These are phyloP conservation scores for Scomber colias DNA, from an alignment of 2,113 vertebrate genomes.

Conservation along the genomic window DNA sequence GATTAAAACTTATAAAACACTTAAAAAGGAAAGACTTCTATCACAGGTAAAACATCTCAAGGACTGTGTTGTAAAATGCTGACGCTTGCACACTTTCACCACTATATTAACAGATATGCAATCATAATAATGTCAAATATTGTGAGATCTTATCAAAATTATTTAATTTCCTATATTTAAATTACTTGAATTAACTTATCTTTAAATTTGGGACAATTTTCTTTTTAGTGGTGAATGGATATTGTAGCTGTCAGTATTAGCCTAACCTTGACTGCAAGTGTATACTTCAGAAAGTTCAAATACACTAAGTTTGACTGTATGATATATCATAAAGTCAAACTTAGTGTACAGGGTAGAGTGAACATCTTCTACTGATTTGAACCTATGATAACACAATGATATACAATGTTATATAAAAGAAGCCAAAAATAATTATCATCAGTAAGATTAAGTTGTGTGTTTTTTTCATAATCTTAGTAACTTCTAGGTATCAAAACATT, in stretches of 20 bases:
- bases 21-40: too few species aligned
- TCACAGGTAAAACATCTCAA: too few species aligned
- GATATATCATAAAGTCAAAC: not conserved
- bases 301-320: too few species aligned
- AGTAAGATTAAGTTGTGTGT: too few species aligned
- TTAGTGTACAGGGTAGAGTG: not conserved
- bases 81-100: too few species aligned
- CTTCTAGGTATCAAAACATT: too few species aligned
- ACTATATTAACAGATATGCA: not conserved
- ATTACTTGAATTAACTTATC: not conserved
- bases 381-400: conserved; percentile 1
- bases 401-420: too few species aligned
- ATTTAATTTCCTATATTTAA: not conserved
- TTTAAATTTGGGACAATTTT: not conserved
- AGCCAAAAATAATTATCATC: too few species aligned
- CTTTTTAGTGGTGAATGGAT: too few species aligned
- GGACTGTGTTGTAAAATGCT: too few species aligned
- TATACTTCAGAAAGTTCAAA: not conserved
- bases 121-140: not conserved
- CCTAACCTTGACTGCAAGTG: not conserved
- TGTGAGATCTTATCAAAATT: not conserved
- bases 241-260: not conserved
- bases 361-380: not conserved
- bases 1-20: too few species aligned
- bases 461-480: too few species aligned